These are phyloP conservation scores for Neuroscelio doddi DNA, from an alignment of 2,888 invertebrate species.

Conservation along the genomic window DNA sequence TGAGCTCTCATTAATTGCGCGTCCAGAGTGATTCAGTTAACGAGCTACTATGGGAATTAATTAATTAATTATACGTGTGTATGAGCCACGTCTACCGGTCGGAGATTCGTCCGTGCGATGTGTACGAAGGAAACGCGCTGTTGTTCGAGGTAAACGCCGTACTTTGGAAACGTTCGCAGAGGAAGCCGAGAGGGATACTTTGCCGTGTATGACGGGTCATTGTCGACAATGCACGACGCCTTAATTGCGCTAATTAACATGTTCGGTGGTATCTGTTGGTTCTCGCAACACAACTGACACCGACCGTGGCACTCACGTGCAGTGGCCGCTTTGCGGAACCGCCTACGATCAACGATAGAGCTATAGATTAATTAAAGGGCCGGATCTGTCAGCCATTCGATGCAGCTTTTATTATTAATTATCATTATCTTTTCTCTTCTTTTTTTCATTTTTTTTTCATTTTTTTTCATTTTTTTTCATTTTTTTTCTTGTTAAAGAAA, in stretches of 20 bases:
- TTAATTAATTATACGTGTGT: constrained; percentile 57
- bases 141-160: constrained; percentile 46
- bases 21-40: constrained; percentile 53
- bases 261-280: constrained; percentile 42
- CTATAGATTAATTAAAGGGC: neutral
- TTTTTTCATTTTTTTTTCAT: too few species aligned
- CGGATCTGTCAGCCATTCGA: too few species aligned
- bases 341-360: constrained; percentile 21
- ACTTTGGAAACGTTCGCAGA: constrained; percentile 46
- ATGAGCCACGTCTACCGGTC: constrained; percentile 44
- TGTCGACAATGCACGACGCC: constrained; percentile 38
- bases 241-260: constrained; percentile 52
- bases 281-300: constrained; percentile 39
- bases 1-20: constrained; percentile 44
- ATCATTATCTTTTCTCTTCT: too few species aligned
- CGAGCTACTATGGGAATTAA: constrained; percentile 55
- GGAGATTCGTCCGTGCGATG: constrained; percentile 47
- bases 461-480: too few species aligned
- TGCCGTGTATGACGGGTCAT: constrained; percentile 36
- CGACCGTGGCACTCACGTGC: constrained; percentile 37
- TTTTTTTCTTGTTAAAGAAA: too few species aligned
- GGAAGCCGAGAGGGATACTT: constrained; percentile 40
- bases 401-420: too few species aligned
- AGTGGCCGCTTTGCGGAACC: constrained; percentile 25
- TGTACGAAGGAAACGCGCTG: constrained; percentile 47